A percentile compares a stretch with the other conserved stretches of the same genome.
Evolutionary conservation across 2,113 vertebrate species (phyloP).

Genomic region (Mugil cephalus): DNA sequence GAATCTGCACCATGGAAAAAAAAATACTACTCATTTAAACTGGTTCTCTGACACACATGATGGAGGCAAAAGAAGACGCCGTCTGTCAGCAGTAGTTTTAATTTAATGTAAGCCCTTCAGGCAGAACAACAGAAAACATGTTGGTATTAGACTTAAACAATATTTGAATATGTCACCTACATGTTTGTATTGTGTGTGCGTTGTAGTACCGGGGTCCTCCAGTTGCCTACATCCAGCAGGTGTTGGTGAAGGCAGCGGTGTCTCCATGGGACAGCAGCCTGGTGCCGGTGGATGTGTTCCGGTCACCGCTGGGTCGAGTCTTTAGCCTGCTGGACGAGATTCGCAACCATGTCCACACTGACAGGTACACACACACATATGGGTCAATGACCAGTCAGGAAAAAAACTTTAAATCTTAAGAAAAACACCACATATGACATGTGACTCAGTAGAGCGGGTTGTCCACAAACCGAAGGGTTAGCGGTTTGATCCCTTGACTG

Average conservation of each 20-base stretch:
- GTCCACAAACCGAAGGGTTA: too few relatives aligned
- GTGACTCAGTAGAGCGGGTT: too few relatives aligned
- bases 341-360: conserved; percentile 91
- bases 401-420: neutral
- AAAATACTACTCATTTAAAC: too few relatives aligned
- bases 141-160: too few relatives aligned
- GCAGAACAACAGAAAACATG: neutral
- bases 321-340: conserved; percentile 96
- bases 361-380: conserved; percentile 83
- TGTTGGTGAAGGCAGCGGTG: conserved; percentile 94
- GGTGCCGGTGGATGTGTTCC: conserved; percentile 93
- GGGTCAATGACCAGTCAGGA: neutral
- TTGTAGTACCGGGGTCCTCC: conserved; percentile 92
- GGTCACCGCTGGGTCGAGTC: conserved; percentile 91
- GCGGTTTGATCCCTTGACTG: too few relatives aligned
- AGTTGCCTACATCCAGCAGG: conserved; percentile 97
- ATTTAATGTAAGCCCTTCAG: neutral
- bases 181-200: conserved; percentile 9
- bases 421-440: neutral
- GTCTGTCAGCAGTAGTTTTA: conserved; percentile 12
- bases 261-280: conserved; percentile 96
- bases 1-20: neutral
- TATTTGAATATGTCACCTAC: neutral
- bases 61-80: neutral
- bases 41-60: neutral